phyloP scores from a whole-genome alignment of 2,113 vertebrate species.

The Apodemus speciosus region DNA sequence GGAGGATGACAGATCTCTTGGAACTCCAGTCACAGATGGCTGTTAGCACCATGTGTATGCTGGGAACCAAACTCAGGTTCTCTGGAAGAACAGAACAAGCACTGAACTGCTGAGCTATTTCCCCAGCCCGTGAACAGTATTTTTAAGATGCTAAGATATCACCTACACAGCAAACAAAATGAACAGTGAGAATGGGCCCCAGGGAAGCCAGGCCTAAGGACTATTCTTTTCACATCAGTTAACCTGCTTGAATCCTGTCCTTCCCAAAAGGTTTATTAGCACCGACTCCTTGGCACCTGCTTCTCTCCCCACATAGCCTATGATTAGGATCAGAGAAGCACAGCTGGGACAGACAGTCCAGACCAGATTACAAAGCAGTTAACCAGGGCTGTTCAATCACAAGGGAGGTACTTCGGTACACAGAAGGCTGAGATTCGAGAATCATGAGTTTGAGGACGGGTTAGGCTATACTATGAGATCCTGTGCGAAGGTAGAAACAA shows the following conservation, averaged over 20 bases:
- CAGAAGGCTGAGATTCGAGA: background rate
- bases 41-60: background rate
- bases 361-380: background rate
- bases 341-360: too few species aligned
- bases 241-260: background rate
- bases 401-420: background rate
- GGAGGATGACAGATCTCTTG: background rate
- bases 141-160: background rate
- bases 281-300: background rate
- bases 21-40: background rate
- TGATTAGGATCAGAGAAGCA: background rate
- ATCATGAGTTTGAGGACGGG: background rate
- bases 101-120: background rate
- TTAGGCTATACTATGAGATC: background rate
- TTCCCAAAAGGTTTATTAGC: background rate
- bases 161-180: background rate
- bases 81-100: background rate
- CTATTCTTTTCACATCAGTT: background rate
- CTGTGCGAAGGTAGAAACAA: background rate
- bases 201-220: background rate
- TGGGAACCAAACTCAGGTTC: background rate
- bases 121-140: background rate
- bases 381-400: background rate
- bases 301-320: background rate
- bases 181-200: background rate